Evolutionary conservation across 2,113 vertebrate genomes (phyloP).

Genomic region (Glaucomys volans): DNA sequence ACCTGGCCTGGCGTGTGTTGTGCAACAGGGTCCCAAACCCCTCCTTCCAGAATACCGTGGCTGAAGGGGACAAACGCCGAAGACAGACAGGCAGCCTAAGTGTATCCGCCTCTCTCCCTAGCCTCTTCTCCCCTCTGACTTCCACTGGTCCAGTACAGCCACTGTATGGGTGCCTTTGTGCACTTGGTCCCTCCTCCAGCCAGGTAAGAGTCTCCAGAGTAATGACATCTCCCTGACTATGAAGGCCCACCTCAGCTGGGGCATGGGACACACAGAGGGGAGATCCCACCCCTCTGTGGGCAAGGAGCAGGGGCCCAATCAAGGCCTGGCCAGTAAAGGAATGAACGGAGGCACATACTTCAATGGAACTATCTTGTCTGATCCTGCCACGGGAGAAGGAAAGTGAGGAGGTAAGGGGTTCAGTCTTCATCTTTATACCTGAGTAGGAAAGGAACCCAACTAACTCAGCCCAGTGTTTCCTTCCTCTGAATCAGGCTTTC

Average conservation of each 20-base stretch:
- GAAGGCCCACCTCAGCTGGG: background rate
- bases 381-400: background rate
- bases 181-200: background rate
- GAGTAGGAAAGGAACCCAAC: background rate
- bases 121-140: background rate
- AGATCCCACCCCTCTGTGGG: no score
- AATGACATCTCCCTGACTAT: background rate
- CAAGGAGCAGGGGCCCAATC: background rate
- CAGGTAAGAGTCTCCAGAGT: background rate
- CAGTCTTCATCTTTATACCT: background rate
- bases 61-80: background rate
- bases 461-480: background rate
- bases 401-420: background rate
- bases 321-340: background rate
- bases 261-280: background rate
- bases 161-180: accelerated
- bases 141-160: background rate
- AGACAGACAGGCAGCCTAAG: background rate
- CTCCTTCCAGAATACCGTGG: background rate
- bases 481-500: background rate
- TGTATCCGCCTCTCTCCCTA: background rate
- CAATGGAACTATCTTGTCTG: background rate
- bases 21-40: accelerated
- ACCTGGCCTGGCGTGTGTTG: background rate
- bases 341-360: accelerated